Evolutionary conservation across 2,113 vertebrate species (phyloP).

Genomic region (Amazona vittata): DNA sequence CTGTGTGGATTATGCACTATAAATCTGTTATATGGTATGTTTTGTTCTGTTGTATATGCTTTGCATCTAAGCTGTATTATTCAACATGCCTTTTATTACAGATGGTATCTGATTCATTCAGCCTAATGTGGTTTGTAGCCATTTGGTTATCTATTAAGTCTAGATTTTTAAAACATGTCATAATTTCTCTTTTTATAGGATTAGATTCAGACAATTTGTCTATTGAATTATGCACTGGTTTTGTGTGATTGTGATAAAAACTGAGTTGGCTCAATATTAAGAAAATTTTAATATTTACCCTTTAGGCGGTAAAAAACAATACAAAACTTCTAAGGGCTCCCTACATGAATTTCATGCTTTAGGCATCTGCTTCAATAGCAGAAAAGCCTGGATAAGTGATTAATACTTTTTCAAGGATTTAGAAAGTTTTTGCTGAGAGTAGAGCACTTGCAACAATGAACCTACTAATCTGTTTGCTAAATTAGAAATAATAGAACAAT

Average conservation of each 20-base stretch:
- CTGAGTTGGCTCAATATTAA: not conserved
- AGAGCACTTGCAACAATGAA: not conserved
- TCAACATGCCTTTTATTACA: not conserved
- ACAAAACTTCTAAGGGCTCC: conserved; percentile 40
- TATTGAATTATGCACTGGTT: not conserved
- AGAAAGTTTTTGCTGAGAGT: not conserved
- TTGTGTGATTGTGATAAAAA: conserved; percentile 52
- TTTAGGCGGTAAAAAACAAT: conserved; percentile 6
- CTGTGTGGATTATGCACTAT: not conserved
- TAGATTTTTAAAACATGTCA: not conserved
- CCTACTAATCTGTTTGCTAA: not conserved
- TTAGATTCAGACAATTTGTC: conserved; percentile 45
- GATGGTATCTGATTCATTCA: not conserved
- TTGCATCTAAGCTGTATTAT: not conserved
- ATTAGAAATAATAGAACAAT: not conserved
- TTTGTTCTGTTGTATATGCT: conserved; percentile 32
- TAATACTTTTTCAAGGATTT: conserved; percentile 8
- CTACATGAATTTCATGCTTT: not conserved
- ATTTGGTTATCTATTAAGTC: not conserved
- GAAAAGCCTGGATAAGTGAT: not conserved
- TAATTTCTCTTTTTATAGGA: conserved; percentile 15
- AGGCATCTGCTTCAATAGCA: conserved; percentile 44
- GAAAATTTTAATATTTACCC: conserved; percentile 24
- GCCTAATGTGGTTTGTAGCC: not conserved
- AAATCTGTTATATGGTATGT: conserved; percentile 3